Evolutionary conservation across 1,140 invertebrate species (phyloP).

Genomic region (Watersipora subatra): DNA sequence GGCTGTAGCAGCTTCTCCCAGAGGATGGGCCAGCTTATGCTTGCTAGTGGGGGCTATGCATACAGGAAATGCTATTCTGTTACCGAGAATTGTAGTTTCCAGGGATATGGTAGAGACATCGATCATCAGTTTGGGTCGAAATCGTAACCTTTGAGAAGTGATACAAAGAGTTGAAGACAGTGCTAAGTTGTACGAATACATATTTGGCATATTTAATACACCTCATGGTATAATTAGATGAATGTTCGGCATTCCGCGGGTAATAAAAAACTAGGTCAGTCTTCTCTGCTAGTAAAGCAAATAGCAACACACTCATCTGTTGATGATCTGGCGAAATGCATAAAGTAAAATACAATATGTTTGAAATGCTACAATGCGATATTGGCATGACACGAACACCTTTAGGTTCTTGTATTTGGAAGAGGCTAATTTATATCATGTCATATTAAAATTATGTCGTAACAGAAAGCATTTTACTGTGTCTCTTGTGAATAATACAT

Average conservation of each 20-base stretch:
- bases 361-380: too few species aligned
- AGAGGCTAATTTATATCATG: too few species aligned
- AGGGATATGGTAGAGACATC: constrained; percentile 57
- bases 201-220: background rate
- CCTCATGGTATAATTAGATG: too few species aligned
- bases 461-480: too few species aligned
- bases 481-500: too few species aligned
- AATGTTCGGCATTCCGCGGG: background rate
- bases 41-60: constrained; percentile 81
- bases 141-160: constrained; percentile 49
- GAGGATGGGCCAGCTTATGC: constrained; percentile 69
- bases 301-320: too few species aligned
- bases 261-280: constrained; percentile 19
- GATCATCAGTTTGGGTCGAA: constrained; percentile 62
- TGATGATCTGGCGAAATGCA: too few species aligned
- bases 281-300: too few species aligned
- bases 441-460: too few species aligned
- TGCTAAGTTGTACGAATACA: background rate
- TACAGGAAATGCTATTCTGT: constrained; percentile 59
- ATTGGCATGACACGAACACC: too few species aligned
- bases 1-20: constrained; percentile 73
- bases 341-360: too few species aligned
- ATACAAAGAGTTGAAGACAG: background rate
- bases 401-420: too few species aligned
- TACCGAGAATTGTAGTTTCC: constrained; percentile 39